Percentiles rank a stretch among this genome's conserved stretches.
Conservation (phyloP, 1,140 invertebrate species). For the Eurosta solidaginis region DNA sequence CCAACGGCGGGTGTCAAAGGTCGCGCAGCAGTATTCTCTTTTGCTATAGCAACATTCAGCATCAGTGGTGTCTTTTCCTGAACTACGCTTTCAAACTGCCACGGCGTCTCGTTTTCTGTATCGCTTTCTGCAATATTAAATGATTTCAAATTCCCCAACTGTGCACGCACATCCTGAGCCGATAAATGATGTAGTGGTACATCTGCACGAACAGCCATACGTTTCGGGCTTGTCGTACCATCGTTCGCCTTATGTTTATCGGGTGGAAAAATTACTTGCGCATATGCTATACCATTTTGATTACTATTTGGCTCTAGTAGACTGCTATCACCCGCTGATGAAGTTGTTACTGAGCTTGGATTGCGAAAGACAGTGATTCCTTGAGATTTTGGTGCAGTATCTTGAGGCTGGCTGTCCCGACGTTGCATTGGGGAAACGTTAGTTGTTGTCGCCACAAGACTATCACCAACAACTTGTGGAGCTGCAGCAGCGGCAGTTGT, state of each 20-base stretch:
- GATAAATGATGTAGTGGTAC: constrained; percentile 54
- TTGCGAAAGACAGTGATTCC: constrained; percentile 44
- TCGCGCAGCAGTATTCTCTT: not conserved
- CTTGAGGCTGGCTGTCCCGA: constrained; percentile 32
- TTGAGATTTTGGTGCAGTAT: constrained; percentile 14
- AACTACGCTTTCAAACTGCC: constrained; percentile 13
- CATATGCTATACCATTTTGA: constrained; percentile 49
- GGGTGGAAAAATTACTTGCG: constrained; percentile 54
- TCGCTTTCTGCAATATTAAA: constrained; percentile 39
- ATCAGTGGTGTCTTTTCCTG: constrained; percentile 3
- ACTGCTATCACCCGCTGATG: constrained; percentile 45
- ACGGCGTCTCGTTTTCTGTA: not conserved
- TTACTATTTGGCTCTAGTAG: constrained; percentile 43
- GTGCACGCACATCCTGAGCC: constrained; percentile 50
- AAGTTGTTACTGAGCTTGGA: constrained; percentile 51
- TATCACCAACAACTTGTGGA: constrained; percentile 38
- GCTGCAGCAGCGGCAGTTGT: constrained; percentile 9
- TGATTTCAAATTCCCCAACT: constrained; percentile 49
- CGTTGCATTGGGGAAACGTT: constrained; percentile 48
- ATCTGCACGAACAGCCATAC: constrained; percentile 51
- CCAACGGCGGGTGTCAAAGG: not conserved
- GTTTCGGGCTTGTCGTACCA: constrained; percentile 50
- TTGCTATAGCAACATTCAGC: not conserved
- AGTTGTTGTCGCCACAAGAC: constrained; percentile 44
- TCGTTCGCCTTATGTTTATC: constrained; percentile 50